phyloP scores from a whole-genome alignment of 53 echinoderm and acorn worm genomes.

The Actinopyga echinites region DNA sequence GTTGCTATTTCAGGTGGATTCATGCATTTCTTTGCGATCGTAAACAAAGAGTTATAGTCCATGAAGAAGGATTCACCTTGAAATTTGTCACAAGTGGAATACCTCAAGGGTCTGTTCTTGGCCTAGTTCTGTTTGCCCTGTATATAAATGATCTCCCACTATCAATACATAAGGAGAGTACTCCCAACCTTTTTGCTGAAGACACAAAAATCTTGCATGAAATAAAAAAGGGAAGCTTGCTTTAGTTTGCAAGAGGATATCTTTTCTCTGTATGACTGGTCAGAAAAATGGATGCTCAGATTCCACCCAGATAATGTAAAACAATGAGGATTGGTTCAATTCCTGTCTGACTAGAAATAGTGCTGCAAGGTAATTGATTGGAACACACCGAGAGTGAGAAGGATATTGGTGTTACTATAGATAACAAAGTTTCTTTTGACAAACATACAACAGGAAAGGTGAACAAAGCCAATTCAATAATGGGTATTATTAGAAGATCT shows the following conservation, averaged over 20 bases:
- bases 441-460: not conserved
- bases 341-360: not conserved
- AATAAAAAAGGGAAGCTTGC: not conserved
- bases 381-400: not conserved
- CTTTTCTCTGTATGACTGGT: not conserved
- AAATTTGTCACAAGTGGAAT: not conserved
- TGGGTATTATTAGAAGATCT: not conserved
- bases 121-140: not conserved
- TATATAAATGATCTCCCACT: not conserved
- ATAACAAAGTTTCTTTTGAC: no score
- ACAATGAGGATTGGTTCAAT: not conserved
- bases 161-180: not conserved
- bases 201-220: not conserved
- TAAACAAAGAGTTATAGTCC: not conserved
- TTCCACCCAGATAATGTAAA: not conserved
- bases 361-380: not conserved
- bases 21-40: not conserved
- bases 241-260: not conserved
- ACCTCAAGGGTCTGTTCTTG: not conserved
- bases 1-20: not conserved
- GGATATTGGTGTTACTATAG: no score
- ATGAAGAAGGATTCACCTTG: not conserved
- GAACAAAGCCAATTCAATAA: no score
- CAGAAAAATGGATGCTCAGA: constrained; percentile 11
- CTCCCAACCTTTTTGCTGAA: not conserved